Percentiles rank a stretch among this genome's conserved stretches.
These are phyloP conservation scores for Catalaphyllia jardinei DNA, from an alignment of 64 coral and sea anemone genomes.

Conservation along the genomic window DNA sequence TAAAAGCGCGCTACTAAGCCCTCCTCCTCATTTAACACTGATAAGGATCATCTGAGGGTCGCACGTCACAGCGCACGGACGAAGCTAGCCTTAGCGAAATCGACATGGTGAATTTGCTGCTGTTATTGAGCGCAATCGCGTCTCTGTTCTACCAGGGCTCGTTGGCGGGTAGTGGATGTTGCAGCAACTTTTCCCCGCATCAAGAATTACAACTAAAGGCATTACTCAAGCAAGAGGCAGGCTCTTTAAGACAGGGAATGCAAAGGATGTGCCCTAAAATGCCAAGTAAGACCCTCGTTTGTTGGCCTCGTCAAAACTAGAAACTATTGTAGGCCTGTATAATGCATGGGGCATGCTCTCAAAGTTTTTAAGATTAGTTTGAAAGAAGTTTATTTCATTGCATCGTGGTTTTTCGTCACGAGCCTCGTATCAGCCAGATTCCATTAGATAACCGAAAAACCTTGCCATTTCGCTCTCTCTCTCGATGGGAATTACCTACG, in stretches of 20 bases:
- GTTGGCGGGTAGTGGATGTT: neutral
- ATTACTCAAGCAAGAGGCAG: conserved; percentile 2
- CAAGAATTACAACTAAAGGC: neutral
- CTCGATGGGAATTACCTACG: too few species aligned
- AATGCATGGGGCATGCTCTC: too few species aligned
- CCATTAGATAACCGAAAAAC: too few species aligned
- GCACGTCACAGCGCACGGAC: too few species aligned
- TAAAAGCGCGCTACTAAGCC: conserved; percentile 8
- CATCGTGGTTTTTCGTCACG: too few species aligned
- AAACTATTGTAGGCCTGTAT: too few species aligned
- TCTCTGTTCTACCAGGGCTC: neutral
- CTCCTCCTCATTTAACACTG: conserved; percentile 21
- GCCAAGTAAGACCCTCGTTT: neutral
- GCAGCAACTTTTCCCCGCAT: neutral
- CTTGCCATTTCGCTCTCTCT: too few species aligned
- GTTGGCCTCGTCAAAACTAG: too few species aligned
- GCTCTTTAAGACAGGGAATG: conserved; percentile 4
- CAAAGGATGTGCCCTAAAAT: conserved; percentile 43
- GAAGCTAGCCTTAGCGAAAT: neutral
- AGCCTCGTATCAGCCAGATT: too few species aligned
- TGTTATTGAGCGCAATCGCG: neutral
- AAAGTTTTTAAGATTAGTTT: too few species aligned
- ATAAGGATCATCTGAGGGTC: neutral
- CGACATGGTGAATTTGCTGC: neutral
- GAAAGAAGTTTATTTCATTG: too few species aligned